Evolutionary conservation across 2,113 vertebrate genomes (phyloP).

Genomic region (Isurus oxyrinchus): DNA sequence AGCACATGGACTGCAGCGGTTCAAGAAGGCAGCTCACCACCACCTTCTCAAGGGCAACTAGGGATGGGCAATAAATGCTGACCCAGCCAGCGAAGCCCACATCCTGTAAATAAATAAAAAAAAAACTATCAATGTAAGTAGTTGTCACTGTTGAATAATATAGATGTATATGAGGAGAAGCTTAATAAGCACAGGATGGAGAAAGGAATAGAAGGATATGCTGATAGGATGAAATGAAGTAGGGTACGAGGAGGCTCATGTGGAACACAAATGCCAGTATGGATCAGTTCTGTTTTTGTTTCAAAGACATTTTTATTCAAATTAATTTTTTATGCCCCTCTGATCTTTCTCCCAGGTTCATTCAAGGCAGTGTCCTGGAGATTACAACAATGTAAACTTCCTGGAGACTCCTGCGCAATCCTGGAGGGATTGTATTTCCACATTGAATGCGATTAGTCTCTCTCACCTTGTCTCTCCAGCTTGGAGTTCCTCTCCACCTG

Average conservation of each 20-base stretch:
- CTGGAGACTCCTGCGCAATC: not conserved
- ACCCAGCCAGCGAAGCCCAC: too few species aligned
- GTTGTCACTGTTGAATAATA: too few species aligned
- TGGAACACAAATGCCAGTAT: too few species aligned
- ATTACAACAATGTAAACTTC: not conserved
- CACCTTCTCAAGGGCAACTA: too few species aligned
- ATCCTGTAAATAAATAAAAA: too few species aligned
- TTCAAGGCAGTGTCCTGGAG: not conserved
- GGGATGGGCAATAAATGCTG: too few species aligned
- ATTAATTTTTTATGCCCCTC: not conserved
- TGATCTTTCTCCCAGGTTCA: not conserved
- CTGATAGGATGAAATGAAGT: not conserved
- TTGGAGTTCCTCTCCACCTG: not conserved
- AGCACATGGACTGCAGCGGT: too few species aligned
- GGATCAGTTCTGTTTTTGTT: not conserved
- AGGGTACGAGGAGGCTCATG: not conserved
- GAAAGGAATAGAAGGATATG: not conserved
- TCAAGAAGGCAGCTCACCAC: too few species aligned
- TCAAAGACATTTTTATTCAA: not conserved
- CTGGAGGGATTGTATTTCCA: not conserved
- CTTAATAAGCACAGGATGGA: not conserved
- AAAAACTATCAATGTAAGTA: too few species aligned
- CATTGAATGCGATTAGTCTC: not conserved
- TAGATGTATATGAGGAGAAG: not conserved
- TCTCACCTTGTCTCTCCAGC: not conserved